Conservation (phyloP, 30 jellyfish, hydroid and myxozoan species). For the Pelagia noctiluca region DNA sequence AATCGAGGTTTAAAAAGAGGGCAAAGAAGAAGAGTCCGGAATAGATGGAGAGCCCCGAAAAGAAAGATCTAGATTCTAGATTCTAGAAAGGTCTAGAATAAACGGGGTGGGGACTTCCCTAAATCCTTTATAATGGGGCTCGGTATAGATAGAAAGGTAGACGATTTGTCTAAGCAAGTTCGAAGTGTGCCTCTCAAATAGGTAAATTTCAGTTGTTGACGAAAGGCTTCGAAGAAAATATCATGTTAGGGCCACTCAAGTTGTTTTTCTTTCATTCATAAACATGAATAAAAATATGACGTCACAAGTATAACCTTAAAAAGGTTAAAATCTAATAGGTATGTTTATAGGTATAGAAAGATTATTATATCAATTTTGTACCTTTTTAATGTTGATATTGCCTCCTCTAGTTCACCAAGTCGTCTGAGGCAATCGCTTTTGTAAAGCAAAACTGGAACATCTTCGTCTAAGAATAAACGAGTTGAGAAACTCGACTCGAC, state of each 20-base stretch:
- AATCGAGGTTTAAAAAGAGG: no score
- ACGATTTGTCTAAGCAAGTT: not conserved
- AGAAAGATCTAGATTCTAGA: no score
- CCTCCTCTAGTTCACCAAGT: not conserved
- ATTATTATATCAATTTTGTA: not conserved
- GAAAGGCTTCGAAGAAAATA: not conserved
- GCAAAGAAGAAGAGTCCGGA: no score
- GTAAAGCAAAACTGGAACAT: not conserved
- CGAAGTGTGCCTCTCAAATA: not conserved
- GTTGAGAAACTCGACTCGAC: not conserved
- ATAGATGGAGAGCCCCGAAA: no score
- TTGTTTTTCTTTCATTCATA: not conserved
- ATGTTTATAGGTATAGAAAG: not conserved
- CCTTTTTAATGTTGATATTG: not conserved
- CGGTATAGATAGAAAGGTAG: no score
- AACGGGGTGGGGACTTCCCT: no score
- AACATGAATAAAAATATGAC: no score
- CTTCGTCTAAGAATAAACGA: not conserved
- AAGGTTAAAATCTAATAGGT: not conserved
- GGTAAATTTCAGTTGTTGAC: not conserved
- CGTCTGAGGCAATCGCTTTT: not conserved
- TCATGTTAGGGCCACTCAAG: not conserved
- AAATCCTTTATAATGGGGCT: no score
- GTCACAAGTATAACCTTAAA: not conserved
- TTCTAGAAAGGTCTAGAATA: no score